phyloP scores from a whole-genome alignment of 2,797 vertebrate species.

The Argya squamiceps region DNA sequence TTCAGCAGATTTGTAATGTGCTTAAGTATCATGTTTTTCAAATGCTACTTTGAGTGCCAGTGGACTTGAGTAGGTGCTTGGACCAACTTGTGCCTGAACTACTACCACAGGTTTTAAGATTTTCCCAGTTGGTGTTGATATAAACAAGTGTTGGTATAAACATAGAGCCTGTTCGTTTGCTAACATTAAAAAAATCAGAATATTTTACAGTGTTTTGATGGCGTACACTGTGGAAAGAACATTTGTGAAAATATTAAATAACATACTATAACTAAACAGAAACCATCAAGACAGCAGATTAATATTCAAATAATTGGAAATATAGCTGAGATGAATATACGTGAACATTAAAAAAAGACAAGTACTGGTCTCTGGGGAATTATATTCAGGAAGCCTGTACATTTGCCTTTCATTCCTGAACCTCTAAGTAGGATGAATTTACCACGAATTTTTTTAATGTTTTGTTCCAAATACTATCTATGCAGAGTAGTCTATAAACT shows the following conservation, averaged over 20 bases:
- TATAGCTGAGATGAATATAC: background rate
- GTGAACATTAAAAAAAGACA: background rate
- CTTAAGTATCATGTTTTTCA: background rate
- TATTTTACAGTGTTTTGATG: background rate
- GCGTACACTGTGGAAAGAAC: background rate
- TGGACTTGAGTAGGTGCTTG: background rate
- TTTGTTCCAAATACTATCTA: background rate
- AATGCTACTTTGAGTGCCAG: background rate
- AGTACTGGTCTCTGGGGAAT: background rate
- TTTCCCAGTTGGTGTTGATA: background rate
- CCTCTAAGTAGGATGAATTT: slow-evolving; percentile 1
- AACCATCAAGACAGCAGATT: background rate
- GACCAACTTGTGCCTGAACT: background rate
- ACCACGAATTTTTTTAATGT: background rate
- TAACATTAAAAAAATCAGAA: background rate
- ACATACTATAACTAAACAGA: background rate
- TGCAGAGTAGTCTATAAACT: background rate
- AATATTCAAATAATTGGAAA: background rate
- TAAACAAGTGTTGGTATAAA: background rate
- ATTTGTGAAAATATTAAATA: background rate
- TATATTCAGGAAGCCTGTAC: background rate
- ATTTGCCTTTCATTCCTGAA: background rate
- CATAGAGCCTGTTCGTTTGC: background rate
- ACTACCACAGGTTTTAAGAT: background rate
- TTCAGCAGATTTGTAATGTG: background rate